Percentiles rank a stretch among this genome's conserved stretches.
phyloP scores from a whole-genome alignment of 2,797 vertebrate species.

The Gymnothorax javanicus region DNA sequence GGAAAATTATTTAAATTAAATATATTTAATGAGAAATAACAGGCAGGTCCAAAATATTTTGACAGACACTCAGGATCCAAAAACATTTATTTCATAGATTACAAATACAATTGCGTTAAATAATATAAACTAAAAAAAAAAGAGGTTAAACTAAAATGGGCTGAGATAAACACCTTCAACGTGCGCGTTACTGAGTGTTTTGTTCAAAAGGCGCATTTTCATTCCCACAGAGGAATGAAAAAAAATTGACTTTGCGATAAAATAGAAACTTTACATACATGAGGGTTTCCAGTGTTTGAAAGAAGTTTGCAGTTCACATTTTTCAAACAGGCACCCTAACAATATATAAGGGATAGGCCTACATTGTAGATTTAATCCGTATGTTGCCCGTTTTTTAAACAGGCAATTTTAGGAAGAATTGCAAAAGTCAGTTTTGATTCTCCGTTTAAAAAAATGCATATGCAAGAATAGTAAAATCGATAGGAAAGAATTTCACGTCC shows the following conservation, averaged over 20 bases:
- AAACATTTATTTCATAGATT: constrained; percentile 20
- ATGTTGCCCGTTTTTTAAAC: not conserved
- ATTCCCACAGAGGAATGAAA: not conserved
- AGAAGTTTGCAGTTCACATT: not conserved
- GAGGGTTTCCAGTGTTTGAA: not conserved
- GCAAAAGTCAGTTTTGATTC: not conserved
- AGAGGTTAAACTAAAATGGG: not conserved
- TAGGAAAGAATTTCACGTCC: not conserved
- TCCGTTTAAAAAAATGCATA: not conserved
- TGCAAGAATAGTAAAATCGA: not conserved
- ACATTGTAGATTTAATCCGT: not conserved
- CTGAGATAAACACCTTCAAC: not conserved
- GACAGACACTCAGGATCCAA: not conserved
- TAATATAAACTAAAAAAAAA: not conserved
- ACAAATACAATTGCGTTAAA: not conserved
- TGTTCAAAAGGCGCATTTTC: not conserved
- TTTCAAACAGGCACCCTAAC: not conserved
- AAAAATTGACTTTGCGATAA: not conserved
- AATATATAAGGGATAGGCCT: no score
- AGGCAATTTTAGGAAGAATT: not conserved
- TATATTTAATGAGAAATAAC: not conserved
- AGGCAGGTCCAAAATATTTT: constrained; percentile 15
- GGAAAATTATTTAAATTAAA: constrained; percentile 5
- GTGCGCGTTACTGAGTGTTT: not conserved
- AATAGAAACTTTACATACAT: not conserved